Conservation (phyloP, 2,113 vertebrate genomes). For the Ceyx margarethae region DNA sequence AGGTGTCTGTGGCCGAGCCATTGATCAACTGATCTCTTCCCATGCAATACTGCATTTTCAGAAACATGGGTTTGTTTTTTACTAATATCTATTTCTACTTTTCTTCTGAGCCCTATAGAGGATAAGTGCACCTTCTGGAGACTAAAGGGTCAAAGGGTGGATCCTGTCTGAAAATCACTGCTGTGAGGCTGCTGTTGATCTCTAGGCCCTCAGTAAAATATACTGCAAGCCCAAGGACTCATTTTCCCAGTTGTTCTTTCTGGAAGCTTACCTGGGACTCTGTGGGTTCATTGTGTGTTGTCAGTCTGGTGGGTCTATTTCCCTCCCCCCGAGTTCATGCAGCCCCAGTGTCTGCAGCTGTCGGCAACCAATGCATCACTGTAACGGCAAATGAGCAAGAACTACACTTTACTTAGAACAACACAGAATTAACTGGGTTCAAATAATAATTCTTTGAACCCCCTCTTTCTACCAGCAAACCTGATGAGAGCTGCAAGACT, state of each 20-base stretch:
- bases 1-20: accelerated
- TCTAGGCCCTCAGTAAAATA: background rate
- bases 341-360: background rate
- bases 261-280: background rate
- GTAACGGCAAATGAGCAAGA: background rate
- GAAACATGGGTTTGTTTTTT: background rate
- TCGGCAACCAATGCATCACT: accelerated
- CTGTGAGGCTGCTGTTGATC: background rate
- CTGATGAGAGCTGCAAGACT: background rate
- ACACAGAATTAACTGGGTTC: background rate
- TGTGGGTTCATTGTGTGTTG: accelerated
- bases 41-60: background rate
- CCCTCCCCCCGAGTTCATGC: background rate
- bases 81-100: background rate
- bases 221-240: background rate
- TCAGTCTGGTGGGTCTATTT: background rate
- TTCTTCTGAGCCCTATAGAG: background rate
- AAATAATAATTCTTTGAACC: background rate
- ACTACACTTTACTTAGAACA: background rate
- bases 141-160: background rate
- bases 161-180: background rate
- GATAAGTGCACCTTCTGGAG: background rate
- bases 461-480: background rate
- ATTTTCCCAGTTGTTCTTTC: background rate
- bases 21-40: background rate